Evolutionary conservation across 2,888 invertebrate genomes (phyloP).

Genomic region (Phortica okadai): DNA sequence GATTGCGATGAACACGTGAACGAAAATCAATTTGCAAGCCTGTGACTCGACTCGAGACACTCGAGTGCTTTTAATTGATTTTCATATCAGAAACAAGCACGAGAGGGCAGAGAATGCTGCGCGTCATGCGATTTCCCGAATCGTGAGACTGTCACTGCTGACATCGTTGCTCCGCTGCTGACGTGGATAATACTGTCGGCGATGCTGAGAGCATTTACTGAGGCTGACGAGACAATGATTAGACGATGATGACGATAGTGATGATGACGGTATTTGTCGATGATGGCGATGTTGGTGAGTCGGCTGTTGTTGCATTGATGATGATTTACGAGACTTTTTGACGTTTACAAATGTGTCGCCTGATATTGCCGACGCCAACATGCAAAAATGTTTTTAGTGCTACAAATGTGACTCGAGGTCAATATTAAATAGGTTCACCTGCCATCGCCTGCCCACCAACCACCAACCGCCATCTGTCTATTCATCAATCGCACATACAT

Average conservation of each 20-base stretch:
- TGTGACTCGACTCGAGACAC: not conserved
- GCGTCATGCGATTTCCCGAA: not conserved
- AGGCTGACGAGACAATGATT: not conserved
- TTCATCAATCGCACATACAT: not conserved
- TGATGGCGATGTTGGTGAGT: not conserved
- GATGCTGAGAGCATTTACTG: not conserved
- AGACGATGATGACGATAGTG: not conserved
- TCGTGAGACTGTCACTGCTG: not conserved
- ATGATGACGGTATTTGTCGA: not conserved
- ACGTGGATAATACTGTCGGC: not conserved
- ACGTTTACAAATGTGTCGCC: not conserved
- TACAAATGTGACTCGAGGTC: constrained; percentile 18
- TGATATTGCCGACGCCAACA: not conserved
- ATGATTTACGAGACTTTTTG: constrained; percentile 17
- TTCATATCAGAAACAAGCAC: not conserved
- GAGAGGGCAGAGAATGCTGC: not conserved
- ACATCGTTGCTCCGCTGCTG: not conserved
- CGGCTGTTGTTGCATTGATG: not conserved
- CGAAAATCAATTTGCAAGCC: constrained; percentile 13
- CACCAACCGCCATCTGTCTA: not conserved
- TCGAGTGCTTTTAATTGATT: constrained; percentile 14
- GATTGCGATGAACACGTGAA: not conserved
- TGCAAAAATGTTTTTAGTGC: constrained; percentile 24
- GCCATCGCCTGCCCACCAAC: not conserved
- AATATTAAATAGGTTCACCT: not conserved